phyloP scores from a whole-genome alignment of 64 coral and sea anemone species.

The Trachythela sp. region DNA sequence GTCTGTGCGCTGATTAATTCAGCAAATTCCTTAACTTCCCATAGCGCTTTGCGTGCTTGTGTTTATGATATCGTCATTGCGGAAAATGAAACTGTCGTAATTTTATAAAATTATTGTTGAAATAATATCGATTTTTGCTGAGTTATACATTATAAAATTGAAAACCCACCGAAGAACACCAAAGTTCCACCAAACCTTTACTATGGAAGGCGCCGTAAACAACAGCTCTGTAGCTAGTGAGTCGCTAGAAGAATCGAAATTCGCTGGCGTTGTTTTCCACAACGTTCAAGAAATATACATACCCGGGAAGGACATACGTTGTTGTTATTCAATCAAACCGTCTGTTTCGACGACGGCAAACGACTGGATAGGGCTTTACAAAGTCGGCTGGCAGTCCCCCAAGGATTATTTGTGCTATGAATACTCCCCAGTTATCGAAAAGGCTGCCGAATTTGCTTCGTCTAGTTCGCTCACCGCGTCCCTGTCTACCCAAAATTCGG shows the following conservation, averaged over 20 bases:
- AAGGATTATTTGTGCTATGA: slow-evolving; percentile 2
- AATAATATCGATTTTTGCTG: background rate
- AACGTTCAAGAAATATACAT: slow-evolving; percentile 7
- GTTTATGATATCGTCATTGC: background rate
- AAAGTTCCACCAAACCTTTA: background rate
- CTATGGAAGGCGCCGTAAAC: background rate
- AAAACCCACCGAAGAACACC: background rate
- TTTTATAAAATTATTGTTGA: background rate
- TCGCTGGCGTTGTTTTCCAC: background rate
- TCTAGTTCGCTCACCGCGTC: background rate
- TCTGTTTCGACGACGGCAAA: background rate
- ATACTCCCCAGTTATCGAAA: background rate
- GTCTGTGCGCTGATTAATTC: too few relatives aligned
- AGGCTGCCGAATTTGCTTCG: background rate
- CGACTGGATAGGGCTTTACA: slow-evolving; percentile 7
- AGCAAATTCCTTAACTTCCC: background rate
- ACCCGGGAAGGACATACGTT: background rate
- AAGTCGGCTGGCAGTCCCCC: background rate
- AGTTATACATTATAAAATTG: background rate
- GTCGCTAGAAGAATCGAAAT: background rate
- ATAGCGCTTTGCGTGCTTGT: background rate
- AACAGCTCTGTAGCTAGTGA: background rate
- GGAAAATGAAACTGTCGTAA: too few relatives aligned
- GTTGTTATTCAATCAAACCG: background rate
- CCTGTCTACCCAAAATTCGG: background rate